phyloP scores from a whole-genome alignment of 2,113 vertebrate species.

The Pteruthius melanotis region DNA sequence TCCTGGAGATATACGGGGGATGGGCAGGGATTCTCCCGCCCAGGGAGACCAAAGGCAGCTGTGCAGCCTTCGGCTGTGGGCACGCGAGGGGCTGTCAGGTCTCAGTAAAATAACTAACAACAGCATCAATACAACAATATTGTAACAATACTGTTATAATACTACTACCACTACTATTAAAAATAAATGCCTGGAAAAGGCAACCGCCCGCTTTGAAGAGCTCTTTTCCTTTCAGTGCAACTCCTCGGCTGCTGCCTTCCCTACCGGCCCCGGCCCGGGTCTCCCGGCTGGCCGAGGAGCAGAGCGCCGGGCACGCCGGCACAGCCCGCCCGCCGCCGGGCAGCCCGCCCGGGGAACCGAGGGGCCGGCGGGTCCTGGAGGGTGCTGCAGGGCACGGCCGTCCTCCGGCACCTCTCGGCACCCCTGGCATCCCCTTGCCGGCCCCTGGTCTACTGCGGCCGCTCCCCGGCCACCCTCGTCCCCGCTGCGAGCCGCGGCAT shows the following conservation, averaged over 20 bases:
- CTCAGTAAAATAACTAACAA: neutral
- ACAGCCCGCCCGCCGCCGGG: neutral
- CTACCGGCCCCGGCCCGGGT: too few relatives aligned
- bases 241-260: neutral
- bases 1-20: neutral
- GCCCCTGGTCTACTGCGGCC: neutral
- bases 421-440: too few relatives aligned
- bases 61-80: neutral
- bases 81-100: neutral
- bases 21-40: neutral
- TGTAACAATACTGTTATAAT: too few relatives aligned
- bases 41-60: neutral
- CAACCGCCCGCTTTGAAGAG: fast-evolving
- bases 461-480: neutral
- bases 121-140: too few relatives aligned
- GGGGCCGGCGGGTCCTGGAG: neutral
- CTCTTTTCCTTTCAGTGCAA: neutral
- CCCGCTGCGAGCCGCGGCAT: neutral
- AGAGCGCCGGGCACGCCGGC: neutral
- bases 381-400: neutral
- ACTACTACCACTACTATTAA: too few relatives aligned
- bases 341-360: neutral
- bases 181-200: neutral
- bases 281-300: neutral
- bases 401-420: too few relatives aligned